phyloP scores from a whole-genome alignment of 2,113 vertebrate genomes.

The Camelus bactrianus region DNA sequence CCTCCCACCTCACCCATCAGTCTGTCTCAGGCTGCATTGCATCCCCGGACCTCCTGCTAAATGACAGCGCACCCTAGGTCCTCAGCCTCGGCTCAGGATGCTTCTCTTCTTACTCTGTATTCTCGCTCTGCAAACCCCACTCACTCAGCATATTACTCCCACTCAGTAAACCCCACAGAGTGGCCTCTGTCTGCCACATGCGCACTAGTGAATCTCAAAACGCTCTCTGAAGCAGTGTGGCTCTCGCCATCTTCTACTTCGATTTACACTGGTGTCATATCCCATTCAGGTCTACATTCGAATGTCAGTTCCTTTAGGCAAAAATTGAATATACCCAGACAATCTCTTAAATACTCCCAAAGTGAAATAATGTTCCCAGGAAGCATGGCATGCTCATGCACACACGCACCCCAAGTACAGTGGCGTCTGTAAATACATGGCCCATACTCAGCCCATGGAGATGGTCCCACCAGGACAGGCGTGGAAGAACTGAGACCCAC shows the following conservation, averaged over 20 bases:
- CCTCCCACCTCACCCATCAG: neutral
- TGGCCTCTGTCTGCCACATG: neutral
- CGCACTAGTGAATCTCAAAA: neutral
- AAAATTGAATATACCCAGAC: neutral
- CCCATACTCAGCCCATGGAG: neutral
- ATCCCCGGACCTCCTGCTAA: neutral
- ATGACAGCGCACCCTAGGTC: neutral
- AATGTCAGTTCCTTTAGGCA: neutral
- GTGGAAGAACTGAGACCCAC: neutral
- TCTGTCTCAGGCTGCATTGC: neutral
- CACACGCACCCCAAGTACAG: too few relatives aligned
- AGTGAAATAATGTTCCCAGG: neutral
- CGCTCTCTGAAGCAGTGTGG: neutral
- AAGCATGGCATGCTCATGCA: neutral
- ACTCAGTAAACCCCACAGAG: too few relatives aligned
- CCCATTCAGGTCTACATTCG: neutral
- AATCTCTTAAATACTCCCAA: neutral
- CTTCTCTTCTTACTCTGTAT: neutral
- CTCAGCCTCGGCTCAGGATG: neutral
- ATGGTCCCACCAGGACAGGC: neutral
- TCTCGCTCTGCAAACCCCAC: neutral
- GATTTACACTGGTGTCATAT: neutral
- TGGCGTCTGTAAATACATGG: neutral
- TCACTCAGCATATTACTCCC: neutral
- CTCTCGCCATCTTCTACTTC: neutral